Percentiles rank a stretch among this genome's conserved stretches.
These are phyloP conservation scores for Menidia beryllina DNA, from an alignment of 2,113 vertebrate genomes.

Conservation along the genomic window DNA sequence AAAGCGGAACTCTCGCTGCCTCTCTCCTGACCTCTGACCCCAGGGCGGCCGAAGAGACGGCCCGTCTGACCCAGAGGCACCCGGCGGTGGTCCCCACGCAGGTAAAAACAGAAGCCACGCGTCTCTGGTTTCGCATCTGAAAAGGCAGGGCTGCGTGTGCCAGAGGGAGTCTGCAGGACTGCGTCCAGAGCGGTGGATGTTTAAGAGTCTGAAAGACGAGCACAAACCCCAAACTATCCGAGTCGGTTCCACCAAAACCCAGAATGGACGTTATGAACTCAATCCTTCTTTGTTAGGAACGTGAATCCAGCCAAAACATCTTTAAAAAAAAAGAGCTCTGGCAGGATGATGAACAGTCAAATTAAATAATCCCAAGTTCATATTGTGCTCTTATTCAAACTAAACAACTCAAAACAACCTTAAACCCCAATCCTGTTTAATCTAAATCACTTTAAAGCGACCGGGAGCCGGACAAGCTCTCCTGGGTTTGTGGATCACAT, in stretches of 20 bases:
- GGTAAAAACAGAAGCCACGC: slow-evolving; percentile 67
- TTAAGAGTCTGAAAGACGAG: background rate
- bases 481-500: slow-evolving; percentile 1
- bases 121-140: slow-evolving; percentile 53
- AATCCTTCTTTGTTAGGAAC: background rate
- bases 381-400: no score
- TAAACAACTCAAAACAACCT: background rate
- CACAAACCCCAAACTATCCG: background rate
- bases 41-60: slow-evolving; percentile 40
- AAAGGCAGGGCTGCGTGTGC: slow-evolving; percentile 11
- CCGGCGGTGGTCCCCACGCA: slow-evolving; percentile 28
- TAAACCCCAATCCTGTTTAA: background rate
- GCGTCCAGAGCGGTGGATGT: background rate
- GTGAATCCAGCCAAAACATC: background rate
- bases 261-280: background rate
- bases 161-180: background rate
- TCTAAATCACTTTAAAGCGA: background rate
- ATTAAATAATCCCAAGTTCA: background rate
- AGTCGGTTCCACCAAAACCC: background rate
- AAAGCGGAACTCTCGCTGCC: slow-evolving; percentile 25
- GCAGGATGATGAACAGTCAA: background rate
- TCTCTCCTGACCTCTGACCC: slow-evolving; percentile 38
- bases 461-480: background rate
- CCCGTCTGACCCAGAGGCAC: slow-evolving; percentile 29
- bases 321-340: background rate